Base-by-base conservation (phyloP, 2,113 vertebrate genomes). In the Picathartes gymnocephalus region DNA sequence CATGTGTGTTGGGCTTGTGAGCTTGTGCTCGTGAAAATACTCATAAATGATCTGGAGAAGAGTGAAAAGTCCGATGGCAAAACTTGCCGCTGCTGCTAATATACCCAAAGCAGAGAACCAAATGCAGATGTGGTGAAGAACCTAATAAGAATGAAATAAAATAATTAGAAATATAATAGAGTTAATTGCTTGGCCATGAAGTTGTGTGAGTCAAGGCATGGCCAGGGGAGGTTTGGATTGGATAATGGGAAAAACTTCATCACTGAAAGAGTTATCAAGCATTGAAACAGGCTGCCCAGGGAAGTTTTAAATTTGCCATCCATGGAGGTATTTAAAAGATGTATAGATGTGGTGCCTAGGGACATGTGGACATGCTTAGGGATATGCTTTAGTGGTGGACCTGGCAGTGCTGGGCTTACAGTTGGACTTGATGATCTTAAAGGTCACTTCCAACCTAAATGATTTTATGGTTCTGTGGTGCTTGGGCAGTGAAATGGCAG, bases 181-280 rank as follows among this genome's bases (percentile, higher is more conserved):
- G 21, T 65, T 58, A 73, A 0, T 73, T 1, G 0, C 39, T 82
- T 80, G 54, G 6, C 27, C 0, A 0, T 64, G 74, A 48, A 64
- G 12, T 54, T 57, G 10, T 76, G 37, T 45, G 44, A 65, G 57
- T 72, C 37, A 72, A 80, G 45, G 35, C 21, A 11, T 28, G 28
- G 31, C 27, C 5, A 20, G 13, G 9, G 10, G 21, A 51, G 3
- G 16, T 47, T 82, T 66, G 61, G 56, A 14, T 39, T 74, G 37
- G 22, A 13, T 65, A 45, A 65, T 40, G 56, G 40, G 65, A 81
- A 88, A 24, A 25, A 30, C 37, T 54, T 54, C 12, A 47, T 65
- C 30, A 10, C 15, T 3, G 8, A 21, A 68, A 11, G 16, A 14
- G 4, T 54, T 81, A 13, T 72, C n/a, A 47, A 22, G 10, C 47